These are phyloP conservation scores for Drosophila greeni DNA, from an alignment of 2,888 invertebrate genomes.

Conservation along the genomic window DNA sequence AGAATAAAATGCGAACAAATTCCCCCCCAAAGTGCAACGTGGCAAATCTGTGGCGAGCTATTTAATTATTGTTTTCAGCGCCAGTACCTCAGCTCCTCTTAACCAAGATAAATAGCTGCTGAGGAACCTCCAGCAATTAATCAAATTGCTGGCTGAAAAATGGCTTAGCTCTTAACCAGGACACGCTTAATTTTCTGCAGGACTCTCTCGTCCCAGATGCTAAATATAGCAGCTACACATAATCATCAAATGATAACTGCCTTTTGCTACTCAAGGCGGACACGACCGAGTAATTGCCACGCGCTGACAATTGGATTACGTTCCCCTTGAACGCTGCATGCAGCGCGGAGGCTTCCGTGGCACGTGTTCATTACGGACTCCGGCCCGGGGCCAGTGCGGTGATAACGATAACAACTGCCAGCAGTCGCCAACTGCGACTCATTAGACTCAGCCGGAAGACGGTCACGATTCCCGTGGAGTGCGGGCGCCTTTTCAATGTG, in stretches of 20 bases:
- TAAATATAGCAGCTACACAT: slow-evolving; percentile 1
- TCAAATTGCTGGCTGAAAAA: slow-evolving; percentile 1
- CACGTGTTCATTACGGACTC: slow-evolving; percentile 57
- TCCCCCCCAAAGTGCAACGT: slow-evolving; percentile 1
- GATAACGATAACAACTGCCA: slow-evolving; percentile 35
- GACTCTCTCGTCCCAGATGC: background rate
- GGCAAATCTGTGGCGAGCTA: slow-evolving; percentile 2
- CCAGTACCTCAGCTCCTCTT: slow-evolving; percentile 2
- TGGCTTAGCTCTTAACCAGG: background rate
- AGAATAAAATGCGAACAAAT: slow-evolving; percentile 9
- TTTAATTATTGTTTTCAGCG: slow-evolving; percentile 15
- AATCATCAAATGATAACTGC: slow-evolving; percentile 7
- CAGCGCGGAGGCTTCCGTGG: slow-evolving; percentile 14
- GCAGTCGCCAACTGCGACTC: slow-evolving; percentile 25
- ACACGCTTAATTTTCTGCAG: background rate
- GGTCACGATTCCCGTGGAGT: slow-evolving; percentile 9
- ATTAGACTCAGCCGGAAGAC: slow-evolving; percentile 10
- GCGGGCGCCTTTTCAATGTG: slow-evolving; percentile 21
- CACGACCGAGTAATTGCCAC: slow-evolving; percentile 33
- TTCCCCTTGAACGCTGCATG: slow-evolving; percentile 5
- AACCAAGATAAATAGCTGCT: slow-evolving; percentile 26
- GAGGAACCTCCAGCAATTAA: slow-evolving; percentile 10
- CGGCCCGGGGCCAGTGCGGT: slow-evolving; percentile 9
- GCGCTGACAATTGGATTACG: slow-evolving; percentile 21
- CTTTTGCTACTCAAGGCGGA: slow-evolving; percentile 6